Conservation (phyloP, 2,113 vertebrate genomes). For the Channa maculata region DNA sequence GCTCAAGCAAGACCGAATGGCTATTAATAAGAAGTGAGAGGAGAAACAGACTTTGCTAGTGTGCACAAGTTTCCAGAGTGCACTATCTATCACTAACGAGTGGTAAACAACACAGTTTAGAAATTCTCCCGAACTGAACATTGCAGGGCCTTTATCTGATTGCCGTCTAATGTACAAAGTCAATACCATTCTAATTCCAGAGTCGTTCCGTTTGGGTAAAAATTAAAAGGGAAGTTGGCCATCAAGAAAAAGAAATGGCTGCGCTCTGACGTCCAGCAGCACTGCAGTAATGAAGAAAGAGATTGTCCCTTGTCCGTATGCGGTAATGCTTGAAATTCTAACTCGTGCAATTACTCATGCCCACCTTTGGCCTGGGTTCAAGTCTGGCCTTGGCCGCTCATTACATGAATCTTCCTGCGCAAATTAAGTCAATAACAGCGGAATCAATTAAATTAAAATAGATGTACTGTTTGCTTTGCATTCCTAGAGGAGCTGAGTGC, state of each 20-base stretch:
- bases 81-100: conserved; percentile 4
- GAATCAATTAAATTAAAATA: conserved; percentile 57
- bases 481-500: conserved; percentile 18
- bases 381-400: conserved; percentile 21
- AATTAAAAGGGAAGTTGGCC: conserved; percentile 50
- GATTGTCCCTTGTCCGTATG: conserved; percentile 32
- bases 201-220: conserved; percentile 32
- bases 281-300: conserved; percentile 55
- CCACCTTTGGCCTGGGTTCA: conserved; percentile 56
- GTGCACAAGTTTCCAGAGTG: background rate
- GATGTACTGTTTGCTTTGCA: conserved; percentile 45
- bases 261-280: conserved; percentile 24
- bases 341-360: conserved; percentile 52
- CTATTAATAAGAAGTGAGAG: too few relatives aligned
- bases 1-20: too few relatives aligned
- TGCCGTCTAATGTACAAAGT: too few relatives aligned
- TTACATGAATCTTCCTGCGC: conserved; percentile 39
- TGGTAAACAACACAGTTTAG: conserved; percentile 10
- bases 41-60: background rate
- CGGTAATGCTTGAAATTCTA: conserved; percentile 47
- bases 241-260: conserved; percentile 34
- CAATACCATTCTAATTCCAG: too few relatives aligned
- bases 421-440: conserved; percentile 52
- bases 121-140: conserved; percentile 11
- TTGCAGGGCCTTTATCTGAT: conserved; percentile 21